A percentile compares a stretch with the other conserved stretches of the same genome.
Conservation (phyloP, 2,888 invertebrate species). For the Campaea margaritaria region DNA sequence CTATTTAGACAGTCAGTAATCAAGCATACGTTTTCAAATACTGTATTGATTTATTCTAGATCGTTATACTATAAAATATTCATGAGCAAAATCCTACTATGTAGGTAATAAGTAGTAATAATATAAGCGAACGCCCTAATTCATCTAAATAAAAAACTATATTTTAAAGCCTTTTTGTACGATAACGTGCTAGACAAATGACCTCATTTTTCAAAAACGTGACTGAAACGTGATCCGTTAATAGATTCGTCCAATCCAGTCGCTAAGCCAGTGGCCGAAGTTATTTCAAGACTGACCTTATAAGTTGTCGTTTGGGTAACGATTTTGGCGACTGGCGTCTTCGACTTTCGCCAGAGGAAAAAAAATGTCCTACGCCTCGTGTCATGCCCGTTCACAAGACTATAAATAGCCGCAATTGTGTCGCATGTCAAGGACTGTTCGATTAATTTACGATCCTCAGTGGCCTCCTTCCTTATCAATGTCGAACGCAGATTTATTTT, state of each 20-base stretch:
- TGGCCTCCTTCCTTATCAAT: slow-evolving; percentile 58
- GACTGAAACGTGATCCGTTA: slow-evolving; percentile 11
- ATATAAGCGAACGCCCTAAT: no score
- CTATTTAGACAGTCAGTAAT: no score
- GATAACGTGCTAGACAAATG: slow-evolving; percentile 11
- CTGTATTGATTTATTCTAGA: no score
- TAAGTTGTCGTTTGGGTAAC: no score
- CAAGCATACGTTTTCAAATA: no score
- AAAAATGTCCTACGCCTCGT: not conserved
- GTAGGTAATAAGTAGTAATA: no score
- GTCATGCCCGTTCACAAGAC: not conserved
- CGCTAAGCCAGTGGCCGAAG: no score
- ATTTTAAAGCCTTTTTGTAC: slow-evolving; percentile 6
- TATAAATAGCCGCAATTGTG: not conserved
- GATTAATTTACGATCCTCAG: slow-evolving; percentile 35
- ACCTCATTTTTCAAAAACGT: slow-evolving; percentile 22
- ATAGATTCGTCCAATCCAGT: not conserved
- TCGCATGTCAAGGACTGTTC: slow-evolving; percentile 54
- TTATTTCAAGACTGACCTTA: no score
- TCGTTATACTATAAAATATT: no score
- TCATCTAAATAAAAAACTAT: not conserved
- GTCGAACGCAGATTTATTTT: slow-evolving; percentile 38
- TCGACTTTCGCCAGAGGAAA: not conserved
- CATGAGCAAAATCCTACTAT: no score
- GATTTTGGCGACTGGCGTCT: no score